Base-by-base conservation (phyloP, 2,888 invertebrate species). In the Hesperia comma region DNA sequence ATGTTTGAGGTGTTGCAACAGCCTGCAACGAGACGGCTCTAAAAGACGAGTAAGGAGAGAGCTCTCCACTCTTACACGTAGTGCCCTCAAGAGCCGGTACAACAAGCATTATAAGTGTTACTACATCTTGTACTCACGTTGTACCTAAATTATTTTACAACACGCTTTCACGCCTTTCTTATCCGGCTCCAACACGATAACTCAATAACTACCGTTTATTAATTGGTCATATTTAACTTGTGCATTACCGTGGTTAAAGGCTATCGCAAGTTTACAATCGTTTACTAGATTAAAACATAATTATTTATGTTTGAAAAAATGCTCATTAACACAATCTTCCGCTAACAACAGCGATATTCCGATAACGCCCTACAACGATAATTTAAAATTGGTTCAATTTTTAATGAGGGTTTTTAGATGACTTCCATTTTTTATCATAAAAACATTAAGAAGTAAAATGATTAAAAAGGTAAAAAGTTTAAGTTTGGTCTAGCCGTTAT, bases 101-200 rank as follows among this genome's bases (percentile, higher is more conserved):
- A 86, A 89, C 88, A 89, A 90, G 92, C 88, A 88, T 88, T 82
- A 26, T 81, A 85, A 81, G 77, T 72, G 67, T 40, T 40, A 26
- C 63, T 66, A 67, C 37, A 41, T 64, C 57, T 57, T 26, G 40
- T 61, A 15, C 71, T 17, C 60, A 46, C 61, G 49, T 54, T 64
- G 57, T 61, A 32, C 40, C 21, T 57, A 32, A 26, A 46, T 33
- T 26, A 17, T 55, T 55, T 41, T 54, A 32, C 56, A 37, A 56
- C 41, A 41, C 67, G 26, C 57, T 64, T 62, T 57, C 14, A 58
- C 55, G 32, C 53, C 26, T 53, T 49, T 49, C 53, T 26, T 63
- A 49, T 40, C 37, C 21, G 15, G n/a, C 40, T 40, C 2, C 2
- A 26, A 26, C 26, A 37, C 21, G 61, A 53, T 61, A 63, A 56